phyloP scores from a whole-genome alignment of 2,797 vertebrate genomes.

The Ara ararauna region DNA sequence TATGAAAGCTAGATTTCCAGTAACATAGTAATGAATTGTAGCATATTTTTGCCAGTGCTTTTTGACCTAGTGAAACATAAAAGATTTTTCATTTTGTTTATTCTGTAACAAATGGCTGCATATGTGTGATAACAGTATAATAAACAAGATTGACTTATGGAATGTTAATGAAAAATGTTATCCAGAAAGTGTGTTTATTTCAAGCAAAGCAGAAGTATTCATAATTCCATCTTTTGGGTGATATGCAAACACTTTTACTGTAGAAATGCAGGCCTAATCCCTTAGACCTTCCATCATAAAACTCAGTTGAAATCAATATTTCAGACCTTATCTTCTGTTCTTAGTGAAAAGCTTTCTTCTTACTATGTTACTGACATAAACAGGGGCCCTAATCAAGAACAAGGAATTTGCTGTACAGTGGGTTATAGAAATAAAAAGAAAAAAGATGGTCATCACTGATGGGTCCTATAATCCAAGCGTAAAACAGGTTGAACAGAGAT shows the following conservation, averaged over 20 bases:
- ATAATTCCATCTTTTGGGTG: neutral
- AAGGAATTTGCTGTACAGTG: neutral
- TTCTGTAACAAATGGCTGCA: neutral
- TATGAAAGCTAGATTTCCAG: neutral
- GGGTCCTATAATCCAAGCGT: neutral
- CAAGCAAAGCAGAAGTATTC: neutral
- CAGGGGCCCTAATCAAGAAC: neutral
- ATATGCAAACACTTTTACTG: neutral
- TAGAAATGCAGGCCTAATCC: neutral
- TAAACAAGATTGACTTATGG: neutral
- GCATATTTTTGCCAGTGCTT: neutral
- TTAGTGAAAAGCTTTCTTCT: neutral
- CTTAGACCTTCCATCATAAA: neutral
- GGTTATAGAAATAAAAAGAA: neutral
- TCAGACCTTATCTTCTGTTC: neutral
- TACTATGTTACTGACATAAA: neutral
- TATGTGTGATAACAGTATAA: neutral
- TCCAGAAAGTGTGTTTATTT: neutral
- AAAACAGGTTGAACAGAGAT: neutral
- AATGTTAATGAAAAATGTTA: neutral
- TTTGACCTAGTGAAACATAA: neutral
- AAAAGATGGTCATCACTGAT: neutral
- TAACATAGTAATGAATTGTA: constrained; percentile 4
- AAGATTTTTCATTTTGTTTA: neutral
- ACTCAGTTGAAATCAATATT: neutral